These are phyloP conservation scores for Himalopsyche anomala DNA, from an alignment of 2,888 invertebrate genomes.

Conservation along the genomic window DNA sequence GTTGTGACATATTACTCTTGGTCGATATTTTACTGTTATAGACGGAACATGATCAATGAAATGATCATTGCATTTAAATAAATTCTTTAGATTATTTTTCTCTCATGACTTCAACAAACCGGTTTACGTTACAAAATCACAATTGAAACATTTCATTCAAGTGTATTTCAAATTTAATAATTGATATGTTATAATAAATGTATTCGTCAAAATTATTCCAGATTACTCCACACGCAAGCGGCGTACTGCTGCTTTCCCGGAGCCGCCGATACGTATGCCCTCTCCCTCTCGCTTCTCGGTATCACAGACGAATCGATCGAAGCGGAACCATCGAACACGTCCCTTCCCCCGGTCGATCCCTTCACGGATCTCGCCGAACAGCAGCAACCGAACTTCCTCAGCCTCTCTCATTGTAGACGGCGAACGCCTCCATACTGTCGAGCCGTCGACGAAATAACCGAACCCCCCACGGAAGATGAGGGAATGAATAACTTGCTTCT, in stretches of 20 bases:
- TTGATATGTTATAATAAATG: neutral
- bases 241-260: constrained; percentile 87
- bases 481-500: constrained; percentile 77
- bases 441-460: constrained; percentile 63
- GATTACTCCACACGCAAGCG: constrained; percentile 90
- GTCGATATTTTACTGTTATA: no score
- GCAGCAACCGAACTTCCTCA: constrained; percentile 12
- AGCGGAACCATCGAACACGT: constrained; percentile 7
- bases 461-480: constrained; percentile 64
- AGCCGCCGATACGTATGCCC: constrained; percentile 84
- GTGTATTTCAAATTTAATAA: neutral
- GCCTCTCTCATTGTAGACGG: constrained; percentile 15
- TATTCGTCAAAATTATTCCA: constrained; percentile 70
- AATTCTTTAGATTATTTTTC: no score
- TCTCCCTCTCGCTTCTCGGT: constrained; percentile 71
- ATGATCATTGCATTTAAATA: no score
- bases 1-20: no score
- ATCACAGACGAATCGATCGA: constrained; percentile 16
- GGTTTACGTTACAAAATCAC: no score
- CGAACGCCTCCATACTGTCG: constrained; percentile 61
- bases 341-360: constrained; percentile 6
- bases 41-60: no score
- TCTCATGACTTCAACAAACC: no score
- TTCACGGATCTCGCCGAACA: constrained; percentile 11
- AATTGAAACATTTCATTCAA: no score